A percentile compares a stretch with the other conserved stretches of the same genome.
These are phyloP conservation scores for Plemyria rubiginata DNA, from an alignment of 2,888 invertebrate genomes.

Conservation along the genomic window DNA sequence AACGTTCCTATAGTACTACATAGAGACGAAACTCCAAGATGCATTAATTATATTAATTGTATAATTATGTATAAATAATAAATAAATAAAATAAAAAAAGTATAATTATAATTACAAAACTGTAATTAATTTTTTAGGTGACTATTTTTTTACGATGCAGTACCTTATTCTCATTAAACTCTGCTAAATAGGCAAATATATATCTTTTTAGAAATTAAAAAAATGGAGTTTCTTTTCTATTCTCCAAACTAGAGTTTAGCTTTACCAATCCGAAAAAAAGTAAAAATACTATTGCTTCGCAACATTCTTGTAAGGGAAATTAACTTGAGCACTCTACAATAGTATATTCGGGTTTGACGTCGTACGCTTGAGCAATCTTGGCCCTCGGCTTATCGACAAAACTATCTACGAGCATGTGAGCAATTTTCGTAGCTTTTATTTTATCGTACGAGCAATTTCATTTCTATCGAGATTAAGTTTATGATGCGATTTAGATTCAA, in stretches of 20 bases:
- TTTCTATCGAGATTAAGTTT: conserved; percentile 6
- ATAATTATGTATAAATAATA: no score
- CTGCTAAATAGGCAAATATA: no score
- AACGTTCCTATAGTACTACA: neutral
- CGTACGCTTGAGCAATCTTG: conserved; percentile 13
- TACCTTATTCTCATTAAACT: no score
- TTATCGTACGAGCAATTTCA: conserved; percentile 7
- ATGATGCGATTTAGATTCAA: conserved; percentile 6
- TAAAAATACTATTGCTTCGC: conserved; percentile 66
- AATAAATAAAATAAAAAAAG: no score
- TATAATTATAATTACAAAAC: no score
- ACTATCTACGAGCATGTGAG: conserved; percentile 8
- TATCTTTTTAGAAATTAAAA: no score
- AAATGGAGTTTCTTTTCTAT: conserved; percentile 20
- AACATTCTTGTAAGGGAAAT: conserved; percentile 48
- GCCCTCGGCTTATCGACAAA: conserved; percentile 7
- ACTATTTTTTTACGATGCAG: no score
- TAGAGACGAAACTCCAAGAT: conserved; percentile 14
- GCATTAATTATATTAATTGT: no score
- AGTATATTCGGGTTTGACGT: conserved; percentile 35
- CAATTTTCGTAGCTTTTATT: conserved; percentile 10
- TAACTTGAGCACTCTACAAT: conserved; percentile 45
- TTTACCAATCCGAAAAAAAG: conserved; percentile 53
- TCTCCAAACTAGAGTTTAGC: conserved; percentile 19
- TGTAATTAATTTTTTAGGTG: no score